Base-by-base conservation (phyloP, 2,888 invertebrate species). In the Drosophila anomalata region DNA sequence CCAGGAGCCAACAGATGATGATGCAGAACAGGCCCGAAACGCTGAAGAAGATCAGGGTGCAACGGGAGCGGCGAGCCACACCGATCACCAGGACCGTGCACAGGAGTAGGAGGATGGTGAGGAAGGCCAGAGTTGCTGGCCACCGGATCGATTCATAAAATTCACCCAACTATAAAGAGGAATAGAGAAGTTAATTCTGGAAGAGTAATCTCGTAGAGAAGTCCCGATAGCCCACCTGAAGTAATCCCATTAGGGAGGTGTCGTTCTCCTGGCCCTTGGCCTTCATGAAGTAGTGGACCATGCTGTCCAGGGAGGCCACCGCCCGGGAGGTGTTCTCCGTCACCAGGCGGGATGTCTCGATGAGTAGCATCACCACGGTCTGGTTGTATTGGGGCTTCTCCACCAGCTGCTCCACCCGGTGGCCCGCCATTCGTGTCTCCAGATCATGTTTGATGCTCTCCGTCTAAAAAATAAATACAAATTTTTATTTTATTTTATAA, bases 21-120 rank as follows among this genome's bases (percentile, higher is more conserved):
- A 92, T 91, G 72, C 91, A 91, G 77, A 92, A 91, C 50, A 96
- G 92, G 41, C 96, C 95, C 91, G 97, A 95, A 69, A 97, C 97
- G 75, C 97, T 97, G 85, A 97, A 97, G 93, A 96, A 95, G 89
- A 98, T 96, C 70, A 98, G 94, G 53, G 97, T 96, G 89, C 97
- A 97, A 57, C 97, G 94, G 50, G 97, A 97, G 65, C 92, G 90
- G 54, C 92, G 86, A 24, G 91, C 92, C 36, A 92, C 91, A n/a
- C 92, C 92, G 76, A 92, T 92, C 24, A 92, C 91, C 60, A 92
- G 78, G 6, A 92, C 89, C 2, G 91, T 91, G 76, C 92, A 92
- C 8, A 92, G 79, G 54, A 92, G 79, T 41, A 92, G 77, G 6
- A 92, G 75, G 22, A 91, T 73, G 7, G 92, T 92, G 48, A 92